A percentile compares a stretch with the other conserved stretches of the same genome.
Conservation (phyloP, 1,140 invertebrate genomes). For the Papilio helenus region DNA sequence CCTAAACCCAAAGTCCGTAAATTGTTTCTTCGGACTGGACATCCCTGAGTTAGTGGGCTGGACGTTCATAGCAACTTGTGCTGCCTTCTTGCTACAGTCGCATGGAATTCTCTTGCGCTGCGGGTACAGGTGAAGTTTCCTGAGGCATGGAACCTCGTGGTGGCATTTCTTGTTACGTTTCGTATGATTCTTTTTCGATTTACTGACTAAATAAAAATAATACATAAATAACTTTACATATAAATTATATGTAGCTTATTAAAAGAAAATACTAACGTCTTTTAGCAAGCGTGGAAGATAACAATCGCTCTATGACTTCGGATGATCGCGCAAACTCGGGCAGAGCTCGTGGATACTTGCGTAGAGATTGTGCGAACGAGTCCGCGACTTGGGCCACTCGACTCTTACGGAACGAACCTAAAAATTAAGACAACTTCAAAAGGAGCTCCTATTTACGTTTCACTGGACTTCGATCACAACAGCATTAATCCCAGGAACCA, state of each 20-base stretch:
- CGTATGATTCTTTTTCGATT: neutral
- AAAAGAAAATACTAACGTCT: neutral
- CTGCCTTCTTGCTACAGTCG: neutral
- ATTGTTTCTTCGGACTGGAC: neutral
- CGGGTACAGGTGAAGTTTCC: neutral
- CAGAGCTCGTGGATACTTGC: neutral
- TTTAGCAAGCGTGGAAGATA: constrained; percentile 7
- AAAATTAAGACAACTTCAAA: neutral
- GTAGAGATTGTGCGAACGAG: constrained; percentile 3
- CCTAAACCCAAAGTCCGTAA: neutral
- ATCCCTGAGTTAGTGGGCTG: neutral
- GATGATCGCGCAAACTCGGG: constrained; percentile 2
- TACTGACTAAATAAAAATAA: constrained; percentile 7
- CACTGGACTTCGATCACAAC: too few species aligned
- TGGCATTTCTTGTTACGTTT: constrained; percentile 18
- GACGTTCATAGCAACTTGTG: neutral
- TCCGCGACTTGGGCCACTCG: neutral
- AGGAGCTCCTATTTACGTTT: too few species aligned
- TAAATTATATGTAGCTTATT: neutral
- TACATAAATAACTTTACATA: neutral
- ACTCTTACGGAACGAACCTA: neutral
- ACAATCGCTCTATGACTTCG: neutral
- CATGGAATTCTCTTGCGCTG: neutral
- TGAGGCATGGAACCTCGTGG: neutral
- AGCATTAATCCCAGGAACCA: too few species aligned